Evolutionary conservation across 2,113 vertebrate genomes (phyloP).

Genomic region (Mobula hypostoma): DNA sequence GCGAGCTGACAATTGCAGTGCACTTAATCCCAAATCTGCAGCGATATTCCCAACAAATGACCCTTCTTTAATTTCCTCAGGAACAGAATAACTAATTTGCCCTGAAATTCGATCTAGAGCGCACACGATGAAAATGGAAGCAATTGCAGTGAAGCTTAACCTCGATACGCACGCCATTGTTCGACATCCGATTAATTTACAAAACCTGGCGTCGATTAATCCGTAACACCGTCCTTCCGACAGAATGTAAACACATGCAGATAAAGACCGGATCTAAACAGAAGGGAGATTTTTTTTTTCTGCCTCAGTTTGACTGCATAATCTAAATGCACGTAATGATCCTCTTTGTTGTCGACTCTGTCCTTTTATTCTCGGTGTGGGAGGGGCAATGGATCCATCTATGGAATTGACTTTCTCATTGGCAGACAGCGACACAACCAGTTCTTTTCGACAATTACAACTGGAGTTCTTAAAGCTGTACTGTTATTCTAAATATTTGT

Average conservation of each 20-base stretch:
- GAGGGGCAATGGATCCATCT: too few relatives aligned
- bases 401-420: too few relatives aligned
- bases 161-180: too few relatives aligned
- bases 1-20: conserved; percentile 40
- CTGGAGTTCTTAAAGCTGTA: not conserved
- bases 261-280: too few relatives aligned
- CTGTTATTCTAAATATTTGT: not conserved
- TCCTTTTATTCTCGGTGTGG: not conserved
- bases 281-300: too few relatives aligned
- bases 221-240: too few relatives aligned
- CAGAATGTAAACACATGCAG: not conserved
- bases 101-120: not conserved
- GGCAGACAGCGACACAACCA: too few relatives aligned
- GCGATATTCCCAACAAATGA: not conserved
- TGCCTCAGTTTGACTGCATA: not conserved
- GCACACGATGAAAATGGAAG: not conserved
- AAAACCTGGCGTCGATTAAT: too few relatives aligned
- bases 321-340: not conserved
- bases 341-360: not conserved
- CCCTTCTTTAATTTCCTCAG: not conserved
- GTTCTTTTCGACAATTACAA: too few relatives aligned
- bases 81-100: not conserved
- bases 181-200: too few relatives aligned
- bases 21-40: conserved; percentile 59
- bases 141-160: too few relatives aligned